These are phyloP conservation scores for Pseudoatta argentina DNA, from an alignment of 1,140 invertebrate genomes.

Conservation along the genomic window DNA sequence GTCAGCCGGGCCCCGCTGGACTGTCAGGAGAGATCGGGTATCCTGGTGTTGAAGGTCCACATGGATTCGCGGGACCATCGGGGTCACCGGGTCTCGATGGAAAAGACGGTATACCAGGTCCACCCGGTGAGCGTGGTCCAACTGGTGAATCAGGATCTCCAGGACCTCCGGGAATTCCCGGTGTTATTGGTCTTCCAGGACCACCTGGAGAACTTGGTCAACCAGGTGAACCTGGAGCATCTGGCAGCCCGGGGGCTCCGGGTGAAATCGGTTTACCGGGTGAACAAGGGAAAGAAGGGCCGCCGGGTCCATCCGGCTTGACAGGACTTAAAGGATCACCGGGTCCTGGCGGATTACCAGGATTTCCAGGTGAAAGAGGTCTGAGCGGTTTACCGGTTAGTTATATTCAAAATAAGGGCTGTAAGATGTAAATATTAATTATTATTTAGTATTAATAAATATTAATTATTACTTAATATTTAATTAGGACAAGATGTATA, in stretches of 20 bases:
- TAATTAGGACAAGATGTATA: not conserved
- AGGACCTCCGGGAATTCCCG: conserved; percentile 90
- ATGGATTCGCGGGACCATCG: conserved; percentile 90
- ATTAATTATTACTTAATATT: not conserved
- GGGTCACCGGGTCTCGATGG: conserved; percentile 92
- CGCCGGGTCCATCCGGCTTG: conserved; percentile 90
- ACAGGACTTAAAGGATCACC: conserved; percentile 90
- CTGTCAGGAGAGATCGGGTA: conserved; percentile 90
- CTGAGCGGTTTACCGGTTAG: conserved; percentile 87
- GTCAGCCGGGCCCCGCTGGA: conserved; percentile 83
- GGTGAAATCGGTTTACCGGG: conserved; percentile 90
- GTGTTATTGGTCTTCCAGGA: conserved; percentile 92
- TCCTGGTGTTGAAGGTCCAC: conserved; percentile 86
- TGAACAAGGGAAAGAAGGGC: conserved; percentile 92
- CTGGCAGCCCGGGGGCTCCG: conserved; percentile 91
- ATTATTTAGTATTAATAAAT: not conserved
- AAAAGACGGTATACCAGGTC: conserved; percentile 91
- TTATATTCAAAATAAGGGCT: conserved; percentile 22
- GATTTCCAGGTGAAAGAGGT: conserved; percentile 91
- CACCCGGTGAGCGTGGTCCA: conserved; percentile 90
- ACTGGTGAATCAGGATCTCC: conserved; percentile 91
- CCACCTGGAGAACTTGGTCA: conserved; percentile 92
- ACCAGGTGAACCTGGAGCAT: conserved; percentile 90
- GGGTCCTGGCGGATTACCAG: conserved; percentile 92
- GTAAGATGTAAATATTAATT: no score